Evolutionary conservation across 1,140 invertebrate species (phyloP).

Genomic region (Sitophilus oryzae): DNA sequence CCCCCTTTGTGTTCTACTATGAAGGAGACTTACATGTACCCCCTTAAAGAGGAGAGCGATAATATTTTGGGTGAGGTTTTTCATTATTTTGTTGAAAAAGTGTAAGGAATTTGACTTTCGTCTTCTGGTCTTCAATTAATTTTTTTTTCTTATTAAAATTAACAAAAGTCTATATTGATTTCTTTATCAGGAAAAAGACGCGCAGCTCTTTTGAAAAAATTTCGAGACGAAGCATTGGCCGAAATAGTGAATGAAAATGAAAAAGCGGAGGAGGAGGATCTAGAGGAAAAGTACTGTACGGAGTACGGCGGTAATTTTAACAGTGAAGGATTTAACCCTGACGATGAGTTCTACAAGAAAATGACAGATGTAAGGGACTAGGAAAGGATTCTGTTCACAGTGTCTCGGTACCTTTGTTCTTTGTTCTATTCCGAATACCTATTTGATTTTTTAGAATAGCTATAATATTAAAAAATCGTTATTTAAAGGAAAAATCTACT

Average conservation of each 20-base stretch:
- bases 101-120: no score
- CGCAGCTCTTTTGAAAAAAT: conserved; percentile 3
- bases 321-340: conserved; percentile 4
- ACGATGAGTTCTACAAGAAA: conserved; percentile 12
- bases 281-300: conserved; percentile 16
- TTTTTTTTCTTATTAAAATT: neutral
- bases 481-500: no score
- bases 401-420: no score
- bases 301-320: conserved; percentile 18
- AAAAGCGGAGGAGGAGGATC: neutral
- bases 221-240: conserved; percentile 7
- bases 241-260: conserved; percentile 3
- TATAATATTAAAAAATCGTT: no score
- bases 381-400: no score
- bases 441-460: no score
- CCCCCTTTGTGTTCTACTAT: conserved; percentile 16
- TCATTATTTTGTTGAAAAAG: no score
- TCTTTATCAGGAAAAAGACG: conserved; percentile 7
- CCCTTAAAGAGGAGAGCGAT: no score
- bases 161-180: neutral
- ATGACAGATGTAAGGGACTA: conserved; percentile 6
- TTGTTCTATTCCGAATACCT: no score
- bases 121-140: no score
- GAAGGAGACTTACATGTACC: conserved; percentile 21
- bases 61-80: no score